Evolutionary conservation across 1,140 invertebrate species (phyloP), one percentile per base, ranked within the genome.

Genomic region (Drosophila bocqueti): DNA sequence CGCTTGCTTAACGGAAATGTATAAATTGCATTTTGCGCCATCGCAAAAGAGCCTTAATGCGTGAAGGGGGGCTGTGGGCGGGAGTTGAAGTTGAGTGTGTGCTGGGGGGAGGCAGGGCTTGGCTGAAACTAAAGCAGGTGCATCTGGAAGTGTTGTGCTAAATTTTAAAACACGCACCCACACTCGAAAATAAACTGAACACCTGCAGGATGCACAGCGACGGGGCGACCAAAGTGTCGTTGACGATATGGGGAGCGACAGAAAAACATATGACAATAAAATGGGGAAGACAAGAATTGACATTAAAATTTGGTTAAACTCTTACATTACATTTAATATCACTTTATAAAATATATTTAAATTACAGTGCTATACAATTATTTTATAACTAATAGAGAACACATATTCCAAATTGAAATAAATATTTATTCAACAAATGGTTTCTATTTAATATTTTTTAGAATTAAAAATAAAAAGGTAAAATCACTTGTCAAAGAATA

Each of bases 1-100:
- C 71, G 64, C 78, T 73, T 85, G 82, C 85, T 90, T 89, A 89
- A 85, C 85, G 85, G 85, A 89, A 89, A 89, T 89, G 81, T 89
- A 89, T 89, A 89, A 89, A 89, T 89, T 91, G 79, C 81, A 90
- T 90, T 90, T 89, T 79, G 81, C 67, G 77, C 65, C 64, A 77
- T 73, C 55, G 52, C 61, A 38, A 63, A 43, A 57, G 64, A 49
- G 62, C 49, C 71, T 79, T 86, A 84, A 84, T 74, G 85, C 77
- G 64, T 52, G 15, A 52, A 42, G 45, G 21, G 45, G 26, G 31
- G 29, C 21, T 45, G 26, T 15, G 26, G 24, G 21, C 4, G 52
- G 26, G 31, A n/a, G 49, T 34, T 24, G n/a, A 11, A 55, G 43
- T 31, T 31, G 50, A 47, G 49, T 47, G 67, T 64, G 67, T 24